phyloP scores from a whole-genome alignment of 64 coral and sea anemone species.

The Actinia tenebrosa region DNA sequence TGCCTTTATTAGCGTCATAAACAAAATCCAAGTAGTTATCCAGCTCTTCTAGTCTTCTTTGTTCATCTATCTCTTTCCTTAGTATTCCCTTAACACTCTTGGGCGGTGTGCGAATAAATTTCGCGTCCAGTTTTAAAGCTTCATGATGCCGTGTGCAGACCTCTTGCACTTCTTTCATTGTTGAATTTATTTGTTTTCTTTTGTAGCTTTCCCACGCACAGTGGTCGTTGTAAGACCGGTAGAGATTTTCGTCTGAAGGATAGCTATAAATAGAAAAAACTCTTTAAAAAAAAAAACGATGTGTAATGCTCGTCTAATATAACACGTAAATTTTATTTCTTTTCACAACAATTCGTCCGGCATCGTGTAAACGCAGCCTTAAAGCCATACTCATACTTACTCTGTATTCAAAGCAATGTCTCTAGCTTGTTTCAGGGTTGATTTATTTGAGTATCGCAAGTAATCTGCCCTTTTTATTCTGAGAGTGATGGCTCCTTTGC shows the following conservation, averaged over 20 bases:
- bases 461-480: conserved; percentile 72
- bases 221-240: conserved; percentile 80
- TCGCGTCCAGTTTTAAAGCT: background rate
- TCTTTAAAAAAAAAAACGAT: too few relatives aligned
- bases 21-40: conserved; percentile 16
- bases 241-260: conserved; percentile 69
- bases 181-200: conserved; percentile 28
- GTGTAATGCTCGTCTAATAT: background rate
- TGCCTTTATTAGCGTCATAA: conserved; percentile 1
- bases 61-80: background rate
- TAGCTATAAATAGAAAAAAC: conserved; percentile 26
- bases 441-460: conserved; percentile 74
- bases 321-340: too few relatives aligned
- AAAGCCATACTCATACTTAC: conserved; percentile 43
- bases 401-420: conserved; percentile 44
- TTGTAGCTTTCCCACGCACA: conserved; percentile 73
- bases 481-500: conserved; percentile 59
- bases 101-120: background rate
- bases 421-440: conserved; percentile 48
- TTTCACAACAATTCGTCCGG: too few relatives aligned
- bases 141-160: conserved; percentile 47
- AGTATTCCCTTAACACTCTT: conserved; percentile 8
- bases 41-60: background rate
- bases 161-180: conserved; percentile 48
- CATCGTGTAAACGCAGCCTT: too few relatives aligned